Evolutionary conservation across 2,113 vertebrate species (phyloP).

Genomic region (Callorhinus ursinus): DNA sequence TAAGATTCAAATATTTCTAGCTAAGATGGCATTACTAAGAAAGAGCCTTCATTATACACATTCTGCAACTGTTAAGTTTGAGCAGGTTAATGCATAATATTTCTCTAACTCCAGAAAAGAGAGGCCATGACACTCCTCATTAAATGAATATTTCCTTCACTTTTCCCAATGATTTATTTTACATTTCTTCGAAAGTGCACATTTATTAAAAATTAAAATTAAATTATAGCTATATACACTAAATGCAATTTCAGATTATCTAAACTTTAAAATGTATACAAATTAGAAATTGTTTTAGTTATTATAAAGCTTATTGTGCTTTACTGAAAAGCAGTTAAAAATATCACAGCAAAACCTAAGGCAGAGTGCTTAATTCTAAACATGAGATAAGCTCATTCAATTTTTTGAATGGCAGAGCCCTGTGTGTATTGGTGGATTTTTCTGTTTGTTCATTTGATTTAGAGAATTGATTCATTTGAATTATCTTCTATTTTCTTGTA

Average conservation of each 20-base stretch:
- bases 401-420: neutral
- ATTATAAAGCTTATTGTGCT: neutral
- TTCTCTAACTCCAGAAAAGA: neutral
- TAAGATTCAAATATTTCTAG: slow-evolving; percentile 79
- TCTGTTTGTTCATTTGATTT: neutral
- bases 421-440: neutral
- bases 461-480: neutral
- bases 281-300: neutral
- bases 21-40: slow-evolving; percentile 68
- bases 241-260: neutral
- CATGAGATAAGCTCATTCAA: neutral
- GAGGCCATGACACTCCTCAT: neutral
- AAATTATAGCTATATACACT: neutral
- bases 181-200: neutral
- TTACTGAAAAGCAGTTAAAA: neutral
- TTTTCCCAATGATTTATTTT: neutral
- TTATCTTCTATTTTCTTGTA: neutral
- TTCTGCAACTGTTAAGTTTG: slow-evolving; percentile 64
- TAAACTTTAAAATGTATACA: neutral
- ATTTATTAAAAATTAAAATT: slow-evolving; percentile 45
- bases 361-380: neutral
- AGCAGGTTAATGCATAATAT: slow-evolving; percentile 51
- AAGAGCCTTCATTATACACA: slow-evolving; percentile 67
- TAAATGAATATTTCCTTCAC: slow-evolving; percentile 37
- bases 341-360: neutral